These are phyloP conservation scores for Parazoanthus atlanticus DNA, from an alignment of 92 coral and sea anemone genomes.

Conservation along the genomic window DNA sequence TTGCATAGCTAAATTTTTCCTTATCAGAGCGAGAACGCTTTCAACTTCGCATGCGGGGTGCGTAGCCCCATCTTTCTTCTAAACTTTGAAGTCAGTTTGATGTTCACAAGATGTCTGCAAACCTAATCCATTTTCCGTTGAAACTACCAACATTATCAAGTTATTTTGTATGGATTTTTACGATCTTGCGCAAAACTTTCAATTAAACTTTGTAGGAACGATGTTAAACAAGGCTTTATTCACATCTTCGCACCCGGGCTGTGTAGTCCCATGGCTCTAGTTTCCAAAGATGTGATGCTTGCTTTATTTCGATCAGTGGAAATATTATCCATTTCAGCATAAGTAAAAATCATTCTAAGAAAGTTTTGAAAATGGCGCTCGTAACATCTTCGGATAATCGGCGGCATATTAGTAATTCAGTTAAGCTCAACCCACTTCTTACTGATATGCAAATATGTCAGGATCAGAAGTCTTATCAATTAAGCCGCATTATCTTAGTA, in stretches of 20 bases:
- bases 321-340: no score
- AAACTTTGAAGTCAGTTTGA: not conserved
- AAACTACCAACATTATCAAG: not conserved
- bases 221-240: not conserved
- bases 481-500: no score
- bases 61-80: conserved; percentile 1
- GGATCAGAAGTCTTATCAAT: no score
- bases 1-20: not conserved
- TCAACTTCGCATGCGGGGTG: not conserved
- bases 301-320: no score
- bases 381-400: no score
- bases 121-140: not conserved
- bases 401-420: no score
- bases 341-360: no score
- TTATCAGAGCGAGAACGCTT: not conserved
- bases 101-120: not conserved
- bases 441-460: no score
- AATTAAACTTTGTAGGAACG: conserved; percentile 2
- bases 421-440: no score
- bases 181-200: not conserved
- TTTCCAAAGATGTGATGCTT: no score
- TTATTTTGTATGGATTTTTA: not conserved
- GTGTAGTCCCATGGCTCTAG: not conserved
- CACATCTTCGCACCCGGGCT: not conserved
- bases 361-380: no score